Conservation (phyloP, 2,888 invertebrate species). For the Sarcophaga variegata region DNA sequence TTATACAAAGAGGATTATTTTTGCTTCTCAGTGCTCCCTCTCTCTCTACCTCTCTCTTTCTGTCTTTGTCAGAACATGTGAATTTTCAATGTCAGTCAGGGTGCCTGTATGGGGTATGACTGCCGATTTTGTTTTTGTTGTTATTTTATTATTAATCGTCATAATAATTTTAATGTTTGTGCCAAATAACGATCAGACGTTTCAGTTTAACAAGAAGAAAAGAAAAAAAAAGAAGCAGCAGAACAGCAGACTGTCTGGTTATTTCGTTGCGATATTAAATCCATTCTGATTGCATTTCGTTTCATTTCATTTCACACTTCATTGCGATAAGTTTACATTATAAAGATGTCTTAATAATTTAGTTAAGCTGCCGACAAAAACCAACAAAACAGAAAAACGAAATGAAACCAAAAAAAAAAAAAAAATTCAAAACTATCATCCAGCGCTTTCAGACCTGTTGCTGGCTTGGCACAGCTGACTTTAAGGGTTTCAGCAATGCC, state of each 20-base stretch:
- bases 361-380: constrained; percentile 74
- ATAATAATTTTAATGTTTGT: constrained; percentile 56
- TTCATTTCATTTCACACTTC: constrained; percentile 78
- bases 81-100: neutral
- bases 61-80: neutral
- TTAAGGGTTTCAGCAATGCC: constrained; percentile 6
- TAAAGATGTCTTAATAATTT: constrained; percentile 81
- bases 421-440: neutral
- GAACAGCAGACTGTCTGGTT: constrained; percentile 16
- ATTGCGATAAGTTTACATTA: constrained; percentile 78
- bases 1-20: neutral
- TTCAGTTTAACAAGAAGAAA: neutral
- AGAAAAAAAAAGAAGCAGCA: neutral
- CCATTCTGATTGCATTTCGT: constrained; percentile 70
- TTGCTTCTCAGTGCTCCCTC: neutral
- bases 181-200: constrained; percentile 3
- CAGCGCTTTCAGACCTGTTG: neutral
- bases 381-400: neutral
- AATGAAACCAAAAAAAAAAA: too few species aligned
- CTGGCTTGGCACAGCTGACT: neutral
- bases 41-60: too few species aligned
- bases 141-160: constrained; percentile 45
- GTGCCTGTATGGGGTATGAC: neutral
- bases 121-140: neutral
- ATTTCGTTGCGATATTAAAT: constrained; percentile 55